These are phyloP conservation scores for Neosilurus hyrtlii DNA, from an alignment of 2,797 vertebrate genomes.

Conservation along the genomic window DNA sequence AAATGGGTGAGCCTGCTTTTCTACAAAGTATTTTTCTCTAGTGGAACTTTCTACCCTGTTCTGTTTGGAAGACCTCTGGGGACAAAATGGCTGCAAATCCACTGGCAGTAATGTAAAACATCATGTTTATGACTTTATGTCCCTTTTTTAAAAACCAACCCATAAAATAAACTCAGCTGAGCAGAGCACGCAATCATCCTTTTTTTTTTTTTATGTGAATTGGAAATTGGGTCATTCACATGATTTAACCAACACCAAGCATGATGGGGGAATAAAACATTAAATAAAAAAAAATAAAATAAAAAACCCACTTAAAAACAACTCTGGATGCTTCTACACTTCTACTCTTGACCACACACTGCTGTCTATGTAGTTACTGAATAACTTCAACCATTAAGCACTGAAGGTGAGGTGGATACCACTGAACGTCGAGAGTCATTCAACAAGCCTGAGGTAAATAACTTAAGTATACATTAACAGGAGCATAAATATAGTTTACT, in stretches of 20 bases:
- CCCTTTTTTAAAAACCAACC: neutral
- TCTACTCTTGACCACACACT: neutral
- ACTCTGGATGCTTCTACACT: neutral
- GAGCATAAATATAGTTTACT: too few species aligned
- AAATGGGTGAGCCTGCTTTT: neutral
- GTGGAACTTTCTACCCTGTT: neutral
- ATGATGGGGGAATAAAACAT: too few species aligned
- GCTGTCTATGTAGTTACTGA: neutral
- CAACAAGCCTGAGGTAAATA: too few species aligned
- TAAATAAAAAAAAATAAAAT: neutral
- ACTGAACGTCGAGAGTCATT: too few species aligned
- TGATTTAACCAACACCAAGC: neutral
- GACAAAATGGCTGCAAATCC: neutral
- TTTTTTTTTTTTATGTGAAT: neutral
- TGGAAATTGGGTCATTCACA: neutral
- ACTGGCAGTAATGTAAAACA: neutral
- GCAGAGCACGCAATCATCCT: neutral
- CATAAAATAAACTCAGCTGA: neutral
- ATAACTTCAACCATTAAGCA: neutral
- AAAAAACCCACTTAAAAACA: neutral
- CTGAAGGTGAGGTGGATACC: too few species aligned
- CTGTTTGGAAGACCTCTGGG: neutral
- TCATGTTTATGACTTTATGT: neutral
- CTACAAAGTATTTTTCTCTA: neutral
- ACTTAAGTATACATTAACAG: too few species aligned